These are phyloP conservation scores for Hydropsyche tenuis DNA, from an alignment of 1,140 invertebrate species.

Conservation along the genomic window DNA sequence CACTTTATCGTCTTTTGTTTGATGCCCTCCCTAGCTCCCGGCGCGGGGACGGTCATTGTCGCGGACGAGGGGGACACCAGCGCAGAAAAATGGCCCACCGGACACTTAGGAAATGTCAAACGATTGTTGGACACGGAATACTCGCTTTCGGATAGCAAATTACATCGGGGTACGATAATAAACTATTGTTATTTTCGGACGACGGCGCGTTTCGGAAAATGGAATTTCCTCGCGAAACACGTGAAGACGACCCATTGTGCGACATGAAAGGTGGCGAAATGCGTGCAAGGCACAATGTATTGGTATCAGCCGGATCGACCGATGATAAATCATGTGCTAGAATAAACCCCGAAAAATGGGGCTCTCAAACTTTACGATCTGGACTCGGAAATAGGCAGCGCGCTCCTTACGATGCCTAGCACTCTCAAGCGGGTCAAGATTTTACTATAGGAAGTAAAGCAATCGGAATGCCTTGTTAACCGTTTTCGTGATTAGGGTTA, in stretches of 20 bases:
- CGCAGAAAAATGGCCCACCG: slow-evolving; percentile 37
- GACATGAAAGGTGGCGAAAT: too few species aligned
- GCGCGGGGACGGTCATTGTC: slow-evolving; percentile 38
- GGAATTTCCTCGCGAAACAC: slow-evolving; percentile 12
- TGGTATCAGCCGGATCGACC: too few species aligned
- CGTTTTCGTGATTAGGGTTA: slow-evolving; percentile 39
- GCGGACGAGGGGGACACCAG: slow-evolving; percentile 21
- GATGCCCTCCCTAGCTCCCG: slow-evolving; percentile 27
- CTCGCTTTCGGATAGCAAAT: slow-evolving; percentile 41
- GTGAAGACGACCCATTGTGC: neutral
- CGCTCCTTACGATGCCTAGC: too few species aligned
- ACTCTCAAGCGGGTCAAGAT: slow-evolving; percentile 13
- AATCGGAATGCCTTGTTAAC: slow-evolving; percentile 39
- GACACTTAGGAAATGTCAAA: slow-evolving; percentile 42
- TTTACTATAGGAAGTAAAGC: slow-evolving; percentile 37
- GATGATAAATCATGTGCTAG: too few species aligned
- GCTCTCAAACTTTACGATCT: too few species aligned
- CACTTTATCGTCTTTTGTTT: slow-evolving; percentile 42
- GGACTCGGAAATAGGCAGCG: too few species aligned
- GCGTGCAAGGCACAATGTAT: too few species aligned
- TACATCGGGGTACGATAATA: slow-evolving; percentile 40
- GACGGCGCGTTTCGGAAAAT: slow-evolving; percentile 17
- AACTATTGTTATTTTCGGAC: slow-evolving; percentile 37
- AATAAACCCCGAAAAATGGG: too few species aligned
- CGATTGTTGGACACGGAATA: slow-evolving; percentile 42